Percentiles rank a stretch among this genome's conserved stretches.
These are phyloP conservation scores for Mythimna pallens DNA, from an alignment of 2,888 invertebrate species.

Conservation along the genomic window DNA sequence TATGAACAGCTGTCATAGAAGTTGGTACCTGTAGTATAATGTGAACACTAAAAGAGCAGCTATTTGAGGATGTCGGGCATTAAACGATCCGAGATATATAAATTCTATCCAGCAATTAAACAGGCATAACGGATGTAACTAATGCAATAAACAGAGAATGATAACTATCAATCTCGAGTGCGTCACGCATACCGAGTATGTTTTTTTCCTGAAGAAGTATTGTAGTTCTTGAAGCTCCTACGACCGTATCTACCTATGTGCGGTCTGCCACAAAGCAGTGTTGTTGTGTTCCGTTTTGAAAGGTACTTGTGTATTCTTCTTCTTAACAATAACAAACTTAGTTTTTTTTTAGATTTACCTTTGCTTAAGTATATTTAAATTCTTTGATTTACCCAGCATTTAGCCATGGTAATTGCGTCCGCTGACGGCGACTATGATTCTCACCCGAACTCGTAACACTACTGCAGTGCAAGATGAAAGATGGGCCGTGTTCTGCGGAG, in stretches of 20 bases:
- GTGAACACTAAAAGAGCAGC: constrained; percentile 29
- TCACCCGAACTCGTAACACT: no score
- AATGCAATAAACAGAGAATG: constrained; percentile 49
- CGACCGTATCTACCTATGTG: neutral
- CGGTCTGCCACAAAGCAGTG: neutral
- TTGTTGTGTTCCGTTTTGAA: no score
- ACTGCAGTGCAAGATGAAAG: no score
- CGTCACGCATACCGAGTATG: constrained; percentile 17
- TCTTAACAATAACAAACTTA: no score
- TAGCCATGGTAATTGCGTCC: no score
- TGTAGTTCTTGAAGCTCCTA: neutral
- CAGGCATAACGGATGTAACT: constrained; percentile 52
- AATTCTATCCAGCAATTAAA: constrained; percentile 55
- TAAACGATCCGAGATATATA: constrained; percentile 42
- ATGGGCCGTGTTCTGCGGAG: no score
- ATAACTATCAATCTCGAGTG: constrained; percentile 36
- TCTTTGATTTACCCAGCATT: no score
- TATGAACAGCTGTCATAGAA: constrained; percentile 12
- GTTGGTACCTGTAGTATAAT: constrained; percentile 33
- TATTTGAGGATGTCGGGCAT: constrained; percentile 39
- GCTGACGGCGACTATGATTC: no score
- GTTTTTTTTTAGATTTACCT: no score
- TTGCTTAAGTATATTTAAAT: no score
- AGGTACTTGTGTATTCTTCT: no score
- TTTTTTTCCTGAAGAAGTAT: neutral